Evolutionary conservation across 1,140 invertebrate species (phyloP).

Genomic region (Polyergus mexicanus): DNA sequence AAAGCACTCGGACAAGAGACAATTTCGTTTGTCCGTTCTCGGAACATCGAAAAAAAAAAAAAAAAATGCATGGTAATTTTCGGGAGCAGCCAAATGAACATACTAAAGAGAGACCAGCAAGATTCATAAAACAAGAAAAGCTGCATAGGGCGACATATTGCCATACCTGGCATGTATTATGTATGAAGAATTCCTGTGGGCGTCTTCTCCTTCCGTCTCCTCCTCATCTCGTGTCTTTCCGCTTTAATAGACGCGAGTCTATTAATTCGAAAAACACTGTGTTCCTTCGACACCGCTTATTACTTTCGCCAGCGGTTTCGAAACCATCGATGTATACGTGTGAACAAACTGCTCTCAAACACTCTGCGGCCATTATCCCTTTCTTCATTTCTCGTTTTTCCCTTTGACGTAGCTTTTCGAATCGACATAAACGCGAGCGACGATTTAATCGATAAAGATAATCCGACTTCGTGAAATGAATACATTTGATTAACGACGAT

Average conservation of each 20-base stretch:
- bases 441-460: constrained; percentile 11
- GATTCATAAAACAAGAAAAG: constrained; percentile 78
- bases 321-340: not conserved
- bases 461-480: not conserved
- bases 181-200: constrained; percentile 76
- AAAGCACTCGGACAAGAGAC: constrained; percentile 3
- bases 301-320: constrained; percentile 3
- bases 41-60: constrained; percentile 51
- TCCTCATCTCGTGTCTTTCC: constrained; percentile 14
- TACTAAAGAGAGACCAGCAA: constrained; percentile 72
- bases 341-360: constrained; percentile 18
- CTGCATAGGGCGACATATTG: constrained; percentile 83
- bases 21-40: constrained; percentile 41
- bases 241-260: constrained; percentile 72
- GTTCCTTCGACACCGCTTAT: constrained; percentile 49
- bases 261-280: constrained; percentile 82
- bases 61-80: constrained; percentile 56
- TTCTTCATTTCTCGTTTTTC: not conserved
- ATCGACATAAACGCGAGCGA: not conserved
- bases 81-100: constrained; percentile 47
- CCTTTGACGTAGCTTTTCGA: not conserved
- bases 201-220: constrained; percentile 1
- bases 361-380: not conserved
- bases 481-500: not conserved
- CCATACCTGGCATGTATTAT: constrained; percentile 83